Evolutionary conservation across 1,140 invertebrate genomes (phyloP), one percentile per base, ranked within the genome.

Genomic region (Nymphalis io): DNA sequence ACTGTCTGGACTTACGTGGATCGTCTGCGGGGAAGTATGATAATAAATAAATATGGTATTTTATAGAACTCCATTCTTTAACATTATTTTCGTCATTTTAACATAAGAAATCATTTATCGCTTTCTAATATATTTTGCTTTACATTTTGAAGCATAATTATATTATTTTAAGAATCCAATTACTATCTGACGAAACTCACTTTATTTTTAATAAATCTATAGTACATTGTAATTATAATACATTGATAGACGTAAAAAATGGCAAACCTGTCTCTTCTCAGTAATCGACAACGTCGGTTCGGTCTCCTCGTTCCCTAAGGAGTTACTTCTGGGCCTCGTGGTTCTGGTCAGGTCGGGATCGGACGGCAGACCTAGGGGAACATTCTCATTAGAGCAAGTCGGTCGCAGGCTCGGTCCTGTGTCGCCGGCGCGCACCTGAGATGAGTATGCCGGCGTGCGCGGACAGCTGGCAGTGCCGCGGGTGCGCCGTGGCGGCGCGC

Each of bases 1-100:
- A 76, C 92, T 93, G 20, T 93, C 93, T 12, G 93, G 93, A 46
- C 92, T 91, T 18, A 93, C 85, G 70, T 91, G 89, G 46, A 92
- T 89, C 27, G 89, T 88, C 90, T 92, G 69, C 12, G 16, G n/a
- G n/a, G 10, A 53, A 21, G 27, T 3, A n/a, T n/a, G n/a, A n/a
- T n/a, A n/a, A n/a, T n/a, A n/a, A n/a, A n/a, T n/a, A n/a, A n/a
- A n/a, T n/a, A n/a, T n/a, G n/a, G n/a, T n/a, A n/a, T n/a, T 33
- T 33, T 1, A 33, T 44, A 20, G 4, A 8, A 46, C 16, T 46
- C 6, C 15, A 1, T 18, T 16, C n/a, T n/a, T n/a, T n/a, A n/a
- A n/a, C n/a, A n/a, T n/a, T n/a, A n/a, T n/a, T n/a, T n/a, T n/a
- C n/a, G n/a, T n/a, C n/a, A n/a, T n/a, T n/a, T n/a, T 12, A 40